Conservation (phyloP, 1,140 invertebrate species). For the Drosophila athabasca region DNA sequence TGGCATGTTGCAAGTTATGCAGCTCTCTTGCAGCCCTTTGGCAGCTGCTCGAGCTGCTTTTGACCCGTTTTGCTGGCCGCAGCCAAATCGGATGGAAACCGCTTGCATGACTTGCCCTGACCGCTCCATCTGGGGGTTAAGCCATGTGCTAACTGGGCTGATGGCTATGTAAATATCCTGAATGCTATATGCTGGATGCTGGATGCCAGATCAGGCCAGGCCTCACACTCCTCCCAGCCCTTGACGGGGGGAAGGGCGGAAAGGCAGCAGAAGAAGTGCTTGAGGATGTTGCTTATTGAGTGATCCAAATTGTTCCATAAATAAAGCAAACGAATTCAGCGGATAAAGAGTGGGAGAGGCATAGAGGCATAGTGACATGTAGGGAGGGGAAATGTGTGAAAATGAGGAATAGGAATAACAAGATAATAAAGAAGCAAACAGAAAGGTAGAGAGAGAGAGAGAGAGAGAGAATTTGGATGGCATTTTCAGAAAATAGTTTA, state of each 20-base stretch:
- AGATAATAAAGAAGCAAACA: no score
- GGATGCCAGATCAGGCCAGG: no score
- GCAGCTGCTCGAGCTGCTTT: background rate
- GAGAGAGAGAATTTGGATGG: no score
- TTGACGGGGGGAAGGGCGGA: slow-evolving; percentile 19
- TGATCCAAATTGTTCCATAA: slow-evolving; percentile 53
- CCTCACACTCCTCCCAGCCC: background rate
- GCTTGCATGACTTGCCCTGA: no score
- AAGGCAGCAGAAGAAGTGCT: slow-evolving; percentile 3
- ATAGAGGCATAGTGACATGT: background rate
- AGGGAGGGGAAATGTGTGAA: no score
- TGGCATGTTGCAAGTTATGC: background rate
- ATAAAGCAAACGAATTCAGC: slow-evolving; percentile 35
- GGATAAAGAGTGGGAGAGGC: background rate
- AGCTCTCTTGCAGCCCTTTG: slow-evolving; percentile 7
- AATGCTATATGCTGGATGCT: background rate
- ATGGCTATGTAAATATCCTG: slow-evolving; percentile 46
- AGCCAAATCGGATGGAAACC: no score
- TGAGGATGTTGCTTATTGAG: slow-evolving; percentile 39
- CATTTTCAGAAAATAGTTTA: no score
- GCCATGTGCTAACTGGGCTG: slow-evolving; percentile 40
- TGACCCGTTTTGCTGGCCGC: background rate
- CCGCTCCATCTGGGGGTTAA: slow-evolving; percentile 19
- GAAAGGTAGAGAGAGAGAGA: no score
- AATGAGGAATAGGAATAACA: no score